Conservation (phyloP, 2,113 vertebrate species). For the Pelobates fuscus region DNA sequence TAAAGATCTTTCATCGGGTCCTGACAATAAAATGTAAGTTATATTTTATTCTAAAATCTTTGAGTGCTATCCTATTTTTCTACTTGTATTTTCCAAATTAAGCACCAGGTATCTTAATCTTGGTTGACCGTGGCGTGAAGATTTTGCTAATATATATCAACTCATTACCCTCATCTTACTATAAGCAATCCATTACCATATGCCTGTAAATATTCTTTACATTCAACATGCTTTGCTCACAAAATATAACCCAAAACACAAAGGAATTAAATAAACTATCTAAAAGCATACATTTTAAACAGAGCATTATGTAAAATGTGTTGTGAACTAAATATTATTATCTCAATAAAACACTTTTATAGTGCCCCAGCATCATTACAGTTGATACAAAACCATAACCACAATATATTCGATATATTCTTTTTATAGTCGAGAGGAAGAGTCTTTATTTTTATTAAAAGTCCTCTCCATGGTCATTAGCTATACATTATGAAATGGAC, state of each 20-base stretch:
- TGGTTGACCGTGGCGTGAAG: too few relatives aligned
- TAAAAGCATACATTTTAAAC: slow-evolving; percentile 26
- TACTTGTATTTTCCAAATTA: too few relatives aligned
- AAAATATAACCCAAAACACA: slow-evolving; percentile 14
- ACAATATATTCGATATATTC: slow-evolving; percentile 42
- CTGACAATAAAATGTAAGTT: too few relatives aligned
- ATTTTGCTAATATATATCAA: too few relatives aligned
- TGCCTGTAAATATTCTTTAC: neutral
- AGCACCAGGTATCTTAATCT: too few relatives aligned
- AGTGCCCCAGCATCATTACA: slow-evolving; percentile 46
- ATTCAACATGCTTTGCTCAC: neutral
- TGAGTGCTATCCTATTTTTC: too few relatives aligned
- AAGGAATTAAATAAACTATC: slow-evolving; percentile 36
- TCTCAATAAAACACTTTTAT: slow-evolving; percentile 48
- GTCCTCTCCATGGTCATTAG: slow-evolving; percentile 39
- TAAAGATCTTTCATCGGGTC: too few relatives aligned
- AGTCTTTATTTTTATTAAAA: slow-evolving; percentile 50
- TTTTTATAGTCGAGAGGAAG: slow-evolving; percentile 45
- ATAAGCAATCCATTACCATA: too few relatives aligned
- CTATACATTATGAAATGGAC: slow-evolving; percentile 22
- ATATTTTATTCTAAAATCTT: too few relatives aligned
- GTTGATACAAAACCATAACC: slow-evolving; percentile 48
- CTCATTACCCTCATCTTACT: too few relatives aligned
- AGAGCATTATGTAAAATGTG: slow-evolving; percentile 15
- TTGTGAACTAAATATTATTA: slow-evolving; percentile 44